Percentiles rank a stretch among this genome's conserved stretches.
Evolutionary conservation across 1,140 invertebrate genomes (phyloP).

Genomic region (Hestina assimilis): DNA sequence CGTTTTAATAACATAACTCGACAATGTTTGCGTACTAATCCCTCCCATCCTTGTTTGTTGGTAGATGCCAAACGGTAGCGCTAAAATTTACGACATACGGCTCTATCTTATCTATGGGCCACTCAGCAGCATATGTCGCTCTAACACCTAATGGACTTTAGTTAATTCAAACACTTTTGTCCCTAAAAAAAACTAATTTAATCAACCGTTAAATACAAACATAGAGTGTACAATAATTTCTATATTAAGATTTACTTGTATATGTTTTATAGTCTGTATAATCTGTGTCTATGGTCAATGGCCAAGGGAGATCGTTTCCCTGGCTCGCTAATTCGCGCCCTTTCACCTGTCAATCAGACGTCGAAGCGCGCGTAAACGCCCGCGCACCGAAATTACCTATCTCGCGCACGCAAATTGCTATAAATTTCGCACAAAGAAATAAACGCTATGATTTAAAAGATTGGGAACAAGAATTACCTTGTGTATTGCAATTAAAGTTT

Average conservation of each 20-base stretch:
- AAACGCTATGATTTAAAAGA: conserved; percentile 55
- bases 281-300: neutral
- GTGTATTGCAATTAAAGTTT: conserved; percentile 48
- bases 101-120: conserved; percentile 73
- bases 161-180: conserved; percentile 62
- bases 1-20: conserved; percentile 51
- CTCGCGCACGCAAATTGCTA: conserved; percentile 49
- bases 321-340: conserved; percentile 60
- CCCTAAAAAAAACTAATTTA: conserved; percentile 53
- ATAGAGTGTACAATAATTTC: no score
- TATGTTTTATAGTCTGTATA: neutral
- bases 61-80: conserved; percentile 69
- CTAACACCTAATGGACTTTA: conserved; percentile 60
- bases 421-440: conserved; percentile 44
- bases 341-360: conserved; percentile 73
- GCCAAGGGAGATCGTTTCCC: conserved; percentile 30
- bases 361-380: conserved; percentile 45
- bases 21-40: conserved; percentile 65
- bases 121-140: conserved; percentile 69
- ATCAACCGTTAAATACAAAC: conserved; percentile 15
- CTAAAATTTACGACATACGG: conserved; percentile 69
- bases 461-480: conserved; percentile 40
- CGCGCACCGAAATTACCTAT: conserved; percentile 58
- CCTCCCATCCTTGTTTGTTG: conserved; percentile 53
- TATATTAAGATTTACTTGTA: no score